These are phyloP conservation scores for Dolichopus griseipennis DNA, from an alignment of 2,888 invertebrate genomes.

Conservation along the genomic window DNA sequence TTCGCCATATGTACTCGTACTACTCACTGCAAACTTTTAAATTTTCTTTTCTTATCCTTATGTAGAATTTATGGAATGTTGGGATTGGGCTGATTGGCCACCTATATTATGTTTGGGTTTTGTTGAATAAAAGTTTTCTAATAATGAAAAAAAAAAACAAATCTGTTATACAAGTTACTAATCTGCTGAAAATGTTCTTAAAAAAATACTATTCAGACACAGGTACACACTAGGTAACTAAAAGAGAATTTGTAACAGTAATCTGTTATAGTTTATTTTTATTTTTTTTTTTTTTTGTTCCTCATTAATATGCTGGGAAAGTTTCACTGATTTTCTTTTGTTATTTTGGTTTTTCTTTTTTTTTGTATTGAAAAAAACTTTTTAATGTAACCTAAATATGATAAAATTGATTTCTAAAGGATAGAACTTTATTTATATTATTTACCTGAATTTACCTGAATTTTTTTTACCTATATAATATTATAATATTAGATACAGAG, in stretches of 20 bases:
- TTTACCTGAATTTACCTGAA: neutral
- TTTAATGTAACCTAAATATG: constrained; percentile 5
- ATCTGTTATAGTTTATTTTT: neutral
- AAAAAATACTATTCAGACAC: neutral
- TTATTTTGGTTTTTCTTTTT: neutral
- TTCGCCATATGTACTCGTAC: too few relatives aligned
- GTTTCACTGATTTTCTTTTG: neutral
- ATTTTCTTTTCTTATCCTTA: neutral
- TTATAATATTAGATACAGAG: neutral
- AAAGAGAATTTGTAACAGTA: neutral
- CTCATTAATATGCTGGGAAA: constrained; percentile 4
- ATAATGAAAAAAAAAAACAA: neutral
- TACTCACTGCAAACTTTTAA: too few relatives aligned
- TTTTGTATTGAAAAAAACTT: neutral
- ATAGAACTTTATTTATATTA: constrained; percentile 4
- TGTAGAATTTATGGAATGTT: neutral
- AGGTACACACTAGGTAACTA: neutral
- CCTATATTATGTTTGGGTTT: too few relatives aligned
- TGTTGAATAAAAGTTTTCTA: neutral
- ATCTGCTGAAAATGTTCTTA: neutral
- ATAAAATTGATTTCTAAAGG: constrained; percentile 6
- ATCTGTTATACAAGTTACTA: neutral
- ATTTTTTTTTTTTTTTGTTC: too few relatives aligned
- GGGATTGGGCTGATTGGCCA: too few relatives aligned
- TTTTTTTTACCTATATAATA: neutral